phyloP scores from a whole-genome alignment of 2,888 invertebrate species.

The Selenia dentaria region DNA sequence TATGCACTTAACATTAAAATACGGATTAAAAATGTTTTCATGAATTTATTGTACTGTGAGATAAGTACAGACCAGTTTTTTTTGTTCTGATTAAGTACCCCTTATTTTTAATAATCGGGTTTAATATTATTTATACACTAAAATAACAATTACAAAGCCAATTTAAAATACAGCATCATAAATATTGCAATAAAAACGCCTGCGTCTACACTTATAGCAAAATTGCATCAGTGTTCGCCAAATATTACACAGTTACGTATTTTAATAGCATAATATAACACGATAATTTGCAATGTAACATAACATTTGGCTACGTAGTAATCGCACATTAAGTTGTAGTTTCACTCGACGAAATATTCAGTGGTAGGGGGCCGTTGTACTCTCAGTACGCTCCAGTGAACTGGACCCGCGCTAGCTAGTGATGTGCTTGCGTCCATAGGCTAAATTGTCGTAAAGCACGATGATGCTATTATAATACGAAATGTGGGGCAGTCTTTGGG shows the following conservation, averaged over 20 bases:
- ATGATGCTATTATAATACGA: no score
- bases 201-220: constrained; percentile 4
- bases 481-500: no score
- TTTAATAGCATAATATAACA: constrained; percentile 11
- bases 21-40: no score
- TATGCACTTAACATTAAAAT: no score
- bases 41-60: no score
- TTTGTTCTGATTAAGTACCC: no score
- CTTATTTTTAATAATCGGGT: no score
- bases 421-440: constrained; percentile 32
- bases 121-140: no score
- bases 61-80: no score
- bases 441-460: no score
- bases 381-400: constrained; percentile 47
- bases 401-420: constrained; percentile 35
- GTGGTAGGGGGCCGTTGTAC: constrained; percentile 40
- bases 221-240: constrained; percentile 1
- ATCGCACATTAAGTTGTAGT: constrained; percentile 30
- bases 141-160: neutral
- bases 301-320: constrained; percentile 9
- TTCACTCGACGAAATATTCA: constrained; percentile 53
- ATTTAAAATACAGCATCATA: neutral
- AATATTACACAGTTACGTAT: constrained; percentile 12
- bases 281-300: constrained; percentile 18
- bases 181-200: constrained; percentile 3